Conservation (phyloP, 2,888 invertebrate species). For the Mechanitis messenoides region DNA sequence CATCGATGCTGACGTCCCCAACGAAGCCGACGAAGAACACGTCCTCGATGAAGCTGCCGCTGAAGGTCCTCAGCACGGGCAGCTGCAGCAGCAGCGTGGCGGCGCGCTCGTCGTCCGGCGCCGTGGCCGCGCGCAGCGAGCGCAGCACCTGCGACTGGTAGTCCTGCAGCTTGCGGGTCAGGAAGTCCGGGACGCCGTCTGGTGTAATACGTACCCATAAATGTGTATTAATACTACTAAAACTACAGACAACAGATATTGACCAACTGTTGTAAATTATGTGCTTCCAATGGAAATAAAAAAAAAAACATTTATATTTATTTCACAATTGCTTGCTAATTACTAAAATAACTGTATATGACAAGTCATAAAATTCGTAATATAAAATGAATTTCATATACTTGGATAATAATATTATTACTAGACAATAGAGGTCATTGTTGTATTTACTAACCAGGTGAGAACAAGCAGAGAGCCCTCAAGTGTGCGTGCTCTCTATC, state of each 20-base stretch:
- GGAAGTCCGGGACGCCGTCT: constrained; percentile 70
- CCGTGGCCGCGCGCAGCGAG: constrained; percentile 53
- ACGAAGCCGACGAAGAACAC: constrained; percentile 94
- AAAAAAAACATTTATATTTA: too few species aligned
- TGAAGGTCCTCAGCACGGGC: constrained; percentile 82
- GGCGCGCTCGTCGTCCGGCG: constrained; percentile 62
- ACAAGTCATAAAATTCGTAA: too few species aligned
- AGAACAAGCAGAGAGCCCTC: constrained; percentile 89
- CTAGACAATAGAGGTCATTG: too few species aligned
- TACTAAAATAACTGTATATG: too few species aligned
- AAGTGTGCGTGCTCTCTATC: constrained; percentile 93
- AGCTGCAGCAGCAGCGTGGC: constrained; percentile 82
- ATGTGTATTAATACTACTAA: too few species aligned
- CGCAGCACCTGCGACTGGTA: constrained; percentile 70
- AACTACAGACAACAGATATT: too few species aligned
- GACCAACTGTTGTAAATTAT: too few species aligned
- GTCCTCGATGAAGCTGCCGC: constrained; percentile 88
- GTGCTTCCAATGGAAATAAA: too few species aligned
- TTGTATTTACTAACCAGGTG: constrained; percentile 78
- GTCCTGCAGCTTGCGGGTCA: constrained; percentile 67
- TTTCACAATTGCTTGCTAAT: too few species aligned
- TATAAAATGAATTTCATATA: too few species aligned
- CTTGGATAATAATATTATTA: too few species aligned
- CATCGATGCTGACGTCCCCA: constrained; percentile 95
- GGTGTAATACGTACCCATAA: constrained; percentile 25